A percentile compares a stretch with the other conserved stretches of the same genome.
These are phyloP conservation scores for Aurelia aurita DNA, from an alignment of 30 jellyfish, hydroid and myxozoan genomes.

Conservation along the genomic window DNA sequence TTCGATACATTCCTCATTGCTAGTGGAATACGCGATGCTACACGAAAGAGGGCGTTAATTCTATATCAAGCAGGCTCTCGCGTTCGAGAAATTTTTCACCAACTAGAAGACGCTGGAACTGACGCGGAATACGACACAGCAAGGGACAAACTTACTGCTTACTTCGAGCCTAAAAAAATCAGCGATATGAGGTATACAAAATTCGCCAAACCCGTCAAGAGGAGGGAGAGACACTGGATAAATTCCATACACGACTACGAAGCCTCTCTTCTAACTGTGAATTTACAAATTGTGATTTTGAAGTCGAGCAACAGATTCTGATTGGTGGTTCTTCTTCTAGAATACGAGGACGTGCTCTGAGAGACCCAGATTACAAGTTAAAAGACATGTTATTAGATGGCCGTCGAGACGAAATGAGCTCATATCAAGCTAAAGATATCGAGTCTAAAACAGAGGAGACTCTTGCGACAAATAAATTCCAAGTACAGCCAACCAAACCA, in stretches of 20 bases:
- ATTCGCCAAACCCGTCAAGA: conserved; percentile 14
- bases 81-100: conserved; percentile 11
- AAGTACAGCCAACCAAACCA: neutral
- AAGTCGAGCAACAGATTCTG: no score
- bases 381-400: no score
- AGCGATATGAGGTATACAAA: conserved; percentile 3
- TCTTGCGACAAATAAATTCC: no score
- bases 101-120: neutral
- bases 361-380: no score
- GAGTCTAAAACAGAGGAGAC: conserved; percentile 22
- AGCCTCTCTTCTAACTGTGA: conserved; percentile 1
- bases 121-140: conserved; percentile 19
- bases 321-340: no score
- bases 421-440: no score
- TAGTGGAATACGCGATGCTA: conserved; percentile 1
- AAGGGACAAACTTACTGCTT: neutral
- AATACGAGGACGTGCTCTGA: no score
- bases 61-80: no score
- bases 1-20: conserved; percentile 15
- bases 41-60: conserved; percentile 7
- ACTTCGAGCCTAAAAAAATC: conserved; percentile 6
- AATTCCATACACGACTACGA: conserved; percentile 10
- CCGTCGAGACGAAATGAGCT: no score
- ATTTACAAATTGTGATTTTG: conserved; percentile 5
- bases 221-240: neutral